Conservation (phyloP, 2,888 invertebrate species). For the Agrochola macilenta region DNA sequence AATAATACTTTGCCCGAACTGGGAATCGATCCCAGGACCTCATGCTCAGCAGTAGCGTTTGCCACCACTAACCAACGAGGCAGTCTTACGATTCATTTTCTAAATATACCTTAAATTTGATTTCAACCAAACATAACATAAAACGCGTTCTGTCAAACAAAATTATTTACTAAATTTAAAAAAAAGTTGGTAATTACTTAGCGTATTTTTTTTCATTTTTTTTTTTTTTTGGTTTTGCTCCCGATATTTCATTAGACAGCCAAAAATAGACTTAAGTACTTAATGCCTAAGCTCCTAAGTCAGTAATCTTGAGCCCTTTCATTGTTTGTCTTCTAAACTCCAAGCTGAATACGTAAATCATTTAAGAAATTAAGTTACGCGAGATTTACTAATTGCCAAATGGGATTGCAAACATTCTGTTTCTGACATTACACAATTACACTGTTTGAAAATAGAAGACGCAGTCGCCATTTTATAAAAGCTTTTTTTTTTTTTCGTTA, state of each 20-base stretch:
- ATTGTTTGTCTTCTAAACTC: slow-evolving; percentile 28
- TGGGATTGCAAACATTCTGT: slow-evolving; percentile 15
- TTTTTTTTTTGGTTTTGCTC: not conserved
- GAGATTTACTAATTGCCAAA: slow-evolving; percentile 28
- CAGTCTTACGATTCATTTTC: not conserved
- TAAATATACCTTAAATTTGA: not conserved
- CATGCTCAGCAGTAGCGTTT: not conserved
- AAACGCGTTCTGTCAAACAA: not conserved
- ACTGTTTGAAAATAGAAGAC: slow-evolving; percentile 27
- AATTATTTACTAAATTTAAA: slow-evolving; percentile 4
- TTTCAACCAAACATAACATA: not conserved
- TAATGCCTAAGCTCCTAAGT: not conserved
- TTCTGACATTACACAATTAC: not conserved
- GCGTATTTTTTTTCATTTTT: no score
- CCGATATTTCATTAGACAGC: slow-evolving; percentile 10
- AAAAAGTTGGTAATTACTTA: slow-evolving; percentile 26
- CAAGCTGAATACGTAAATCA: slow-evolving; percentile 19
- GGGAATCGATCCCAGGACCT: not conserved
- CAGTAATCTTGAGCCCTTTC: slow-evolving; percentile 14
- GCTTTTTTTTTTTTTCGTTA: not conserved
- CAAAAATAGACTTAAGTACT: not conserved
- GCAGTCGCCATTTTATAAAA: slow-evolving; percentile 5
- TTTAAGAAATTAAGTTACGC: slow-evolving; percentile 28
- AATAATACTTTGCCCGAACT: not conserved
- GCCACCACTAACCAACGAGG: not conserved